These are phyloP conservation scores for Neosalanx taihuensis DNA, from an alignment of 2,797 vertebrate genomes.

Conservation along the genomic window DNA sequence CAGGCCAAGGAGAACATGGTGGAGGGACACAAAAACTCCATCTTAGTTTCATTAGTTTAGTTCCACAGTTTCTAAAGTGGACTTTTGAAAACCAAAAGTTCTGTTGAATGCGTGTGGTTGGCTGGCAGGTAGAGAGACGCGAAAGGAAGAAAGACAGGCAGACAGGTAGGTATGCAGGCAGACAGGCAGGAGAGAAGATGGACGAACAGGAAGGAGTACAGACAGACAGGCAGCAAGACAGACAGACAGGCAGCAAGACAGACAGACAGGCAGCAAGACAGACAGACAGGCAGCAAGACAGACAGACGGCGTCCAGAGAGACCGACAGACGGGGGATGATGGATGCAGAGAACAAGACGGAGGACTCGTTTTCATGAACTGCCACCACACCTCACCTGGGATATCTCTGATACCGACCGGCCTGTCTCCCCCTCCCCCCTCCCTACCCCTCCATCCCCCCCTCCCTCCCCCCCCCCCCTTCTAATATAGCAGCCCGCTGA, in stretches of 20 bases:
- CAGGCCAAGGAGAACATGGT: background rate
- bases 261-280: background rate
- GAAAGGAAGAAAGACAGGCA: too few relatives aligned
- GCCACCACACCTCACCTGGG: constrained; percentile 58
- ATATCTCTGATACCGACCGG: constrained; percentile 64
- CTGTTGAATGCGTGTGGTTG: too few relatives aligned
- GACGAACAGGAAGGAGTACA: too few relatives aligned
- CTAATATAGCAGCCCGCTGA: constrained; percentile 68
- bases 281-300: background rate
- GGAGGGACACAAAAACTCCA: too few relatives aligned
- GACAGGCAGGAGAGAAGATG: too few relatives aligned
- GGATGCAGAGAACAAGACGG: constrained; percentile 56
- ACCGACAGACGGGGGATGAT: constrained; percentile 25
- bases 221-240: background rate
- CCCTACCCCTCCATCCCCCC: background rate
- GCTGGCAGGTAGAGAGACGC: too few relatives aligned
- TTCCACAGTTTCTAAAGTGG: too few relatives aligned
- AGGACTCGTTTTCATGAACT: constrained; percentile 64
- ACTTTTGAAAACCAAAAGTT: too few relatives aligned
- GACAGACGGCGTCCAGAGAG: constrained; percentile 13
- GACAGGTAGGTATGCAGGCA: too few relatives aligned
- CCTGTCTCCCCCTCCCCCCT: constrained; percentile 51
- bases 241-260: background rate
- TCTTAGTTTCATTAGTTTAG: too few relatives aligned
- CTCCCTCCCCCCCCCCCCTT: constrained; percentile 18